These are phyloP conservation scores for Euspilapteryx auroguttella DNA, from an alignment of 2,888 invertebrate species.

Conservation along the genomic window DNA sequence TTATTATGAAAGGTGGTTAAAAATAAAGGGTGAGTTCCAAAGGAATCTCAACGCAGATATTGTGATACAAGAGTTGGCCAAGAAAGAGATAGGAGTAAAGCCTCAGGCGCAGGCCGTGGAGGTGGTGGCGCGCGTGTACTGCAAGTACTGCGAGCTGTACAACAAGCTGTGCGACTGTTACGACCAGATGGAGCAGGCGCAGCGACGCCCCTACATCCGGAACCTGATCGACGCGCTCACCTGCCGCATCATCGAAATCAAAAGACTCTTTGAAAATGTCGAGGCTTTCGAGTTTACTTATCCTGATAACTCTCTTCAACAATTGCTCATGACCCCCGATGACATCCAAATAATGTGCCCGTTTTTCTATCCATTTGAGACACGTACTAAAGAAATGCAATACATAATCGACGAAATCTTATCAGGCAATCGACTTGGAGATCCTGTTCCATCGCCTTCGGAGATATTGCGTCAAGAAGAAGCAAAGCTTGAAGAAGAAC, in stretches of 20 bases:
- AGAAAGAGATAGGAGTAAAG: conserved; percentile 25
- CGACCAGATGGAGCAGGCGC: conserved; percentile 65
- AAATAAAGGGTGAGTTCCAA: conserved; percentile 27
- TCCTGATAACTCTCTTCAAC: conserved; percentile 70
- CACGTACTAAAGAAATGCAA: conserved; percentile 40
- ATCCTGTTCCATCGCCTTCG: conserved; percentile 31
- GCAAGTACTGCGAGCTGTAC: conserved; percentile 52
- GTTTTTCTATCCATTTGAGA: conserved; percentile 64
- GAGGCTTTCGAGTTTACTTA: conserved; percentile 68
- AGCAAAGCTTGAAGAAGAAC: conserved; percentile 22
- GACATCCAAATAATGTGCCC: conserved; percentile 67
- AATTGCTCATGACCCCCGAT: conserved; percentile 69
- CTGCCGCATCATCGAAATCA: conserved; percentile 62
- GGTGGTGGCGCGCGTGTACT: conserved; percentile 48
- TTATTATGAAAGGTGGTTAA: conserved; percentile 34
- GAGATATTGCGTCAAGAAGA: conserved; percentile 26
- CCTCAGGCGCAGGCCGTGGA: conserved; percentile 49
- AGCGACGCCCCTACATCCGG: conserved; percentile 59
- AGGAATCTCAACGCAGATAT: conserved; percentile 24
- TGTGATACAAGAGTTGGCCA: conserved; percentile 28
- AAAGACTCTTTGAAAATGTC: conserved; percentile 54
- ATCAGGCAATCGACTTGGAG: conserved; percentile 37
- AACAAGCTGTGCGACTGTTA: conserved; percentile 62
- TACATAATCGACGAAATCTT: conserved; percentile 43
- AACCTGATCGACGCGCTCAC: conserved; percentile 62